These are phyloP conservation scores for Phaetusa simplex DNA, from an alignment of 2,113 vertebrate genomes.

Conservation along the genomic window DNA sequence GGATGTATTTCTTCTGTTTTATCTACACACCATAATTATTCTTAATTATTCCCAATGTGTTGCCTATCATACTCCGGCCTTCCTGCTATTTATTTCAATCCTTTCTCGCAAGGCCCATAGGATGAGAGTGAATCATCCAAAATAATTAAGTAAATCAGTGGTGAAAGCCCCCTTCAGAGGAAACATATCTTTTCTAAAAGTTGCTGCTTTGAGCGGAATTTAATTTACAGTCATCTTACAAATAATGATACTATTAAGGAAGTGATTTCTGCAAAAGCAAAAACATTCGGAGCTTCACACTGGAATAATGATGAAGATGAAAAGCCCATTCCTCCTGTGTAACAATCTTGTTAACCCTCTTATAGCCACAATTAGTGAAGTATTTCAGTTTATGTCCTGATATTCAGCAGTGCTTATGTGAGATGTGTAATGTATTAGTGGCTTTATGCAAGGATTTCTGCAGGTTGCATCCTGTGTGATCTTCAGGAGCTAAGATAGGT, in stretches of 20 bases:
- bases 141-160: slow-evolving; percentile 68
- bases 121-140: slow-evolving; percentile 39
- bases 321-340: background rate
- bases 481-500: background rate
- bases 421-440: background rate
- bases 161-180: slow-evolving; percentile 8
- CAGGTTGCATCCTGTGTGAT: fast-evolving
- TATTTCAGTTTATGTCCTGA: background rate
- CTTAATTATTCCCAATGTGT: slow-evolving; percentile 58
- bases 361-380: background rate
- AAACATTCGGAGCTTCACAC: slow-evolving; percentile 39
- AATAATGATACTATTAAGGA: slow-evolving; percentile 65
- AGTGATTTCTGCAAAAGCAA: slow-evolving; percentile 54
- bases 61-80: slow-evolving; percentile 17
- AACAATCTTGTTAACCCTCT: background rate
- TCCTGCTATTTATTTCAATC: slow-evolving; percentile 58
- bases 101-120: slow-evolving; percentile 49
- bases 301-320: slow-evolving; percentile 5
- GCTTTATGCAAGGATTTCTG: background rate
- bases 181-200: slow-evolving; percentile 54
- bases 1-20: slow-evolving; percentile 11
- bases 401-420: background rate
- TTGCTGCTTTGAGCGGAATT: slow-evolving; percentile 67
- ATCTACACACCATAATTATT: slow-evolving; percentile 22
- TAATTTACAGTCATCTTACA: slow-evolving; percentile 62